Conservation (phyloP, 2,888 invertebrate genomes). For the Nezara viridula region DNA sequence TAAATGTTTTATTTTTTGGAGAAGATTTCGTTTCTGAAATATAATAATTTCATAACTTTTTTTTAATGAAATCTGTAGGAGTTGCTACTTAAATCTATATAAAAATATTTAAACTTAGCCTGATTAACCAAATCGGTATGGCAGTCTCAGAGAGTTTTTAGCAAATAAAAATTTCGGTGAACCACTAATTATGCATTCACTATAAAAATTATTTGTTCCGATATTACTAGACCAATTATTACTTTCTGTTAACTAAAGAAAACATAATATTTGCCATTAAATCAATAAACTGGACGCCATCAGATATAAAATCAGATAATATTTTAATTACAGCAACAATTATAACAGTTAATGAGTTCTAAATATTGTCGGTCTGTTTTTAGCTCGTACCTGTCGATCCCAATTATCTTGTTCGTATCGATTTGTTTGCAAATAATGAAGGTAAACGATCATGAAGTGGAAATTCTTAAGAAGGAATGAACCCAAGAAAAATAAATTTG, state of each 20-base stretch:
- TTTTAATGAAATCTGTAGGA: too few species aligned
- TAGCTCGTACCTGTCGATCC: neutral
- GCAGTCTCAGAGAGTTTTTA: too few species aligned
- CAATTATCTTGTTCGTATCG: neutral
- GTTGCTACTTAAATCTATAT: too few species aligned
- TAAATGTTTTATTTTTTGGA: too few species aligned
- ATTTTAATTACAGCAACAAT: neutral
- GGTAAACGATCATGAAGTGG: neutral
- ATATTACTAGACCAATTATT: neutral
- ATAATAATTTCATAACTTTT: too few species aligned
- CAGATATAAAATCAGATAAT: neutral
- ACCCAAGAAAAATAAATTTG: neutral
- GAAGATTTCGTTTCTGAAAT: too few species aligned
- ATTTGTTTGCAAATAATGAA: neutral
- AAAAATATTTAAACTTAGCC: too few species aligned
- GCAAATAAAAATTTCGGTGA: too few species aligned
- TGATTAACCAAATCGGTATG: too few species aligned
- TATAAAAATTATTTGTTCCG: neutral
- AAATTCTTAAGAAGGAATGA: neutral
- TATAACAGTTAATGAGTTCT: neutral
- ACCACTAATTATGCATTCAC: too few species aligned
- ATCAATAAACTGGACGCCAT: neutral
- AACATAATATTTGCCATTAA: neutral
- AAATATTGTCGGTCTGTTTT: neutral
- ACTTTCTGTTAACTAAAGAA: neutral